A percentile compares a stretch with the other conserved stretches of the same genome.
Evolutionary conservation across 2,113 vertebrate species (phyloP).

Genomic region (Genyomyrus donnyi): DNA sequence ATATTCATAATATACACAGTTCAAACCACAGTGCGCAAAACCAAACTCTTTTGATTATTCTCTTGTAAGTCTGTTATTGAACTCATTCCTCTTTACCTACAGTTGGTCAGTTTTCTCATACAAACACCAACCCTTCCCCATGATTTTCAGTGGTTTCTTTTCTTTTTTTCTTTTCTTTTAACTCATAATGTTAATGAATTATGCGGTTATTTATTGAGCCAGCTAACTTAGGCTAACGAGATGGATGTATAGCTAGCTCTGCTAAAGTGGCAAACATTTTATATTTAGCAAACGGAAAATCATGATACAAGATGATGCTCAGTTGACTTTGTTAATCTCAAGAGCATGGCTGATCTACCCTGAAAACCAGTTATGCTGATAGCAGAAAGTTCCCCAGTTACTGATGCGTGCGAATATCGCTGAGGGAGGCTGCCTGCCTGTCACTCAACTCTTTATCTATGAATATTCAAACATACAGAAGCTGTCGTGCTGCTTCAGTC

Average conservation of each 20-base stretch:
- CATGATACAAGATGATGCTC: background rate
- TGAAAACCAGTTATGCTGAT: background rate
- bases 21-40: background rate
- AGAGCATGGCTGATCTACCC: background rate
- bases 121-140: background rate
- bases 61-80: background rate
- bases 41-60: background rate
- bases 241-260: background rate
- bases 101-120: background rate
- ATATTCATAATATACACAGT: background rate
- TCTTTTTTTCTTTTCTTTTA: background rate
- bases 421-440: background rate
- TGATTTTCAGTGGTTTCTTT: background rate
- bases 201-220: background rate
- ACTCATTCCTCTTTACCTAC: background rate
- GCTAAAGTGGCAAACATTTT: background rate
- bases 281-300: conserved; percentile 1
- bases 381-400: background rate
- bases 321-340: background rate
- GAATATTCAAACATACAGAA: background rate
- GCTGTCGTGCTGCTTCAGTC: background rate
- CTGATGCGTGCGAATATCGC: background rate
- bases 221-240: background rate
- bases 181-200: background rate
- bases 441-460: background rate